Evolutionary conservation across 2,888 invertebrate genomes (phyloP).

Genomic region (Lasius fuliginosus): DNA sequence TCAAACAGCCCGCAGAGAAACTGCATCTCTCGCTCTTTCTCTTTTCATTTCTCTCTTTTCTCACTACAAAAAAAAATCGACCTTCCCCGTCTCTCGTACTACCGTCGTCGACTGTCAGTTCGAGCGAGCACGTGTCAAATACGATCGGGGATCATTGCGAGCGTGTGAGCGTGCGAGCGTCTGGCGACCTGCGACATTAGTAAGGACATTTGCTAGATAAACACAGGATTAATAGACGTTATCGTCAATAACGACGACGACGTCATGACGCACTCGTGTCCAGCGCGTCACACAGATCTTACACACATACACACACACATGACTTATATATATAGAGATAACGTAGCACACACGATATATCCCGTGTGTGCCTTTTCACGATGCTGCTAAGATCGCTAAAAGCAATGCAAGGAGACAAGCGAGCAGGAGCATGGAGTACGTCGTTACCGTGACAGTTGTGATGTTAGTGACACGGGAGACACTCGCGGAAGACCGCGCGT

Average conservation of each 20-base stretch:
- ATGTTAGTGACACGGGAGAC: conserved; percentile 82
- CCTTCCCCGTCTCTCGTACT: conserved; percentile 64
- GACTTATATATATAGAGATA: not conserved
- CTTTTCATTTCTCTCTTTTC: not conserved
- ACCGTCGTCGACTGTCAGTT: conserved; percentile 67
- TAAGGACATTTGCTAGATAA: conserved; percentile 67
- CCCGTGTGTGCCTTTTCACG: conserved; percentile 68
- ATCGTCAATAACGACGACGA: conserved; percentile 52
- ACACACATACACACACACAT: conserved; percentile 43
- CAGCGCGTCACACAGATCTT: conserved; percentile 56
- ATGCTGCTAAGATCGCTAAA: conserved; percentile 81
- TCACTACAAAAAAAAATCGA: conserved; percentile 68
- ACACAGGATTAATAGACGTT: conserved; percentile 18
- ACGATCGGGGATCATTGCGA: conserved; percentile 40
- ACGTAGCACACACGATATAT: not conserved
- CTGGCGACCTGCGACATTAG: conserved; percentile 83
- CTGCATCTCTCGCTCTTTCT: conserved; percentile 48
- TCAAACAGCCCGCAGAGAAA: conserved; percentile 67
- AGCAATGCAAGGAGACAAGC: conserved; percentile 83
- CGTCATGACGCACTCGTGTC: conserved; percentile 56
- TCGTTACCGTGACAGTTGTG: conserved; percentile 76
- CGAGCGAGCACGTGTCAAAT: conserved; percentile 50
- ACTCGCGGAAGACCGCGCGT: conserved; percentile 58
- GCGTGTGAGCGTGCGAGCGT: conserved; percentile 65
- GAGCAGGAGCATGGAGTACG: conserved; percentile 80